Evolutionary conservation across 2,797 vertebrate species (phyloP).

Genomic region (Sarcophilus harrisii): DNA sequence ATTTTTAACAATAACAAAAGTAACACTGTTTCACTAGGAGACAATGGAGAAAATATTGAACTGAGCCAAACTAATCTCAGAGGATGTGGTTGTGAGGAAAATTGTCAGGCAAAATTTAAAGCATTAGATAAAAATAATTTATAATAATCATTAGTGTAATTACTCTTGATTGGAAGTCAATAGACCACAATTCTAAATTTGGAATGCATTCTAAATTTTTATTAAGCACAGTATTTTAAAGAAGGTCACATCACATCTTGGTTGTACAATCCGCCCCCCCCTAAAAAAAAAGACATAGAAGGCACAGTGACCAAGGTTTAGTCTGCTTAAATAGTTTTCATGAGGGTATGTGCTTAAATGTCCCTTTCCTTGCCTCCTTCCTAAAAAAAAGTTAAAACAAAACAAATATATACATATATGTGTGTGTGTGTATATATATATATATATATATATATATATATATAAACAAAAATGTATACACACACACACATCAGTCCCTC

Average conservation of each 20-base stretch:
- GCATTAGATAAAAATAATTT: background rate
- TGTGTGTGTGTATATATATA: too few species aligned
- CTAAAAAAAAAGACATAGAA: background rate
- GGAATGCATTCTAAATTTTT: background rate
- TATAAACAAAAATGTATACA: too few species aligned
- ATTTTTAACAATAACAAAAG: background rate
- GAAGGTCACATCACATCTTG: background rate
- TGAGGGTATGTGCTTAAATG: background rate
- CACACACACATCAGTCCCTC: too few species aligned
- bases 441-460: too few species aligned
- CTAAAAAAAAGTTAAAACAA: background rate
- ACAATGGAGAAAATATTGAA: background rate
- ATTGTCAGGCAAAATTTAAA: background rate
- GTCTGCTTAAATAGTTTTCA: background rate
- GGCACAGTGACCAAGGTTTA: background rate
- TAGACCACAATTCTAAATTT: background rate
- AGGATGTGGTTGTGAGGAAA: background rate
- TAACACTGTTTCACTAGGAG: background rate
- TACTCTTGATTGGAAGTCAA: background rate
- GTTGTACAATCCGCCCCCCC: background rate
- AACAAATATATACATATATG: too few species aligned
- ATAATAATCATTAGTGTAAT: background rate
- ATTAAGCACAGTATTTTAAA: background rate
- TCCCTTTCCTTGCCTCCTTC: background rate
- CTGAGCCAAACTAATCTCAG: background rate